Evolutionary conservation across 2,113 vertebrate genomes (phyloP).

Genomic region (Salvelinus sp.): DNA sequence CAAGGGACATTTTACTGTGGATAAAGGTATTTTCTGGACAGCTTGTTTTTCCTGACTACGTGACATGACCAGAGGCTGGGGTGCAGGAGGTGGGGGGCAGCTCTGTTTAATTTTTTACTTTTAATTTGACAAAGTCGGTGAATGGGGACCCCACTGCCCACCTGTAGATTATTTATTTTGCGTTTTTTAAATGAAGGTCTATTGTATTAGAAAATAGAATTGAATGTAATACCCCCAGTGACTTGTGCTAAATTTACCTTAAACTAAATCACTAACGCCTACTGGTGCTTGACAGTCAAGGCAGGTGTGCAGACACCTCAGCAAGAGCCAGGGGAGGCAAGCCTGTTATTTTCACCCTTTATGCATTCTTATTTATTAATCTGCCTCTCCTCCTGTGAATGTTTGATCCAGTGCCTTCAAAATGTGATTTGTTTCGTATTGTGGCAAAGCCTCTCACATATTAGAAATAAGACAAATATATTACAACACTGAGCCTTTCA

Average conservation of each 20-base stretch:
- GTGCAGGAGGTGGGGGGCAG: too few relatives aligned
- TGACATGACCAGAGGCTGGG: too few relatives aligned
- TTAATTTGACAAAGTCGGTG: slow-evolving; percentile 63
- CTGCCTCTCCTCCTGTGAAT: slow-evolving; percentile 49
- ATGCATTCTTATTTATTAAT: slow-evolving; percentile 71
- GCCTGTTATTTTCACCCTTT: slow-evolving; percentile 47
- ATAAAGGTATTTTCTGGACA: too few relatives aligned
- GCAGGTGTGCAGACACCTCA: slow-evolving; percentile 61
- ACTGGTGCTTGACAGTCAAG: slow-evolving; percentile 72
- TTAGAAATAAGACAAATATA: slow-evolving; percentile 1
- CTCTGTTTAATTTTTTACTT: neutral
- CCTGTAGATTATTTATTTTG: slow-evolving; percentile 50
- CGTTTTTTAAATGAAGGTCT: slow-evolving; percentile 42
- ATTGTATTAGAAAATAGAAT: slow-evolving; percentile 67
- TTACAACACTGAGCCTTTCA: neutral
- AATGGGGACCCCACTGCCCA: slow-evolving; percentile 47
- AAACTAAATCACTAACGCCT: slow-evolving; percentile 74
- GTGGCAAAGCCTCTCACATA: neutral
- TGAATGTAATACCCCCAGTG: slow-evolving; percentile 68
- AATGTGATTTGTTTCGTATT: slow-evolving; percentile 19
- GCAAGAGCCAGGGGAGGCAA: slow-evolving; percentile 50
- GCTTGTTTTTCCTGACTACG: too few relatives aligned
- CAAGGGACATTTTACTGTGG: too few relatives aligned
- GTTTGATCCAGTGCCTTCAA: slow-evolving; percentile 43
- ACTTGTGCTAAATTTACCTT: slow-evolving; percentile 71